A percentile compares a stretch with the other conserved stretches of the same genome.
Conservation (phyloP, 1,140 invertebrate species). For the Camponotus pennsylvanicus region DNA sequence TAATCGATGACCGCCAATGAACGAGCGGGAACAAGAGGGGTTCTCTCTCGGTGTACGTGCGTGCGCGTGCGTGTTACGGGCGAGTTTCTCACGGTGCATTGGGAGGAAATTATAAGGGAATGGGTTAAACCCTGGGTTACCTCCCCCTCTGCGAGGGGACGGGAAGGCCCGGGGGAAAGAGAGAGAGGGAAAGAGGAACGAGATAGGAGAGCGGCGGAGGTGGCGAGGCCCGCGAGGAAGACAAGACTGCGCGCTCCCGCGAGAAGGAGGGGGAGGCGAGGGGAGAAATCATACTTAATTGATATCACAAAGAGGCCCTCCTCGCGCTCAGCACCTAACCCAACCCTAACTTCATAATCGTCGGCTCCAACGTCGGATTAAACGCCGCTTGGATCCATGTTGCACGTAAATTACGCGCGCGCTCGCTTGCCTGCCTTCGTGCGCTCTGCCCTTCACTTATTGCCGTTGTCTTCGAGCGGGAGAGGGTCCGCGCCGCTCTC, state of each 20-base stretch:
- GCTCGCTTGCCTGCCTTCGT: conserved; percentile 67
- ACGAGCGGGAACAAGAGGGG: conserved; percentile 4
- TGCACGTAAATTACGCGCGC: conserved; percentile 80
- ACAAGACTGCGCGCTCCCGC: conserved; percentile 19
- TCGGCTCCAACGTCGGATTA: conserved; percentile 77
- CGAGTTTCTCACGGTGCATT: conserved; percentile 86
- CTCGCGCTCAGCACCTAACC: conserved; percentile 72
- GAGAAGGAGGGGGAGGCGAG: background rate
- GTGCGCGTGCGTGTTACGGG: conserved; percentile 83
- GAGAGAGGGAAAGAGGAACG: conserved; percentile 55
- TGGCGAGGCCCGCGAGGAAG: conserved; percentile 30
- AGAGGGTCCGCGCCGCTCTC: conserved; percentile 46
- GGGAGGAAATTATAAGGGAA: conserved; percentile 85
- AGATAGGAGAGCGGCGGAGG: background rate
- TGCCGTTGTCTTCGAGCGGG: conserved; percentile 76
- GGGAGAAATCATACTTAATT: conserved; percentile 83
- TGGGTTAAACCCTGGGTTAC: conserved; percentile 82
- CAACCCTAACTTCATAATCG: conserved; percentile 82
- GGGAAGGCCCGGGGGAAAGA: conserved; percentile 49
- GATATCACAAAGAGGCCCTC: conserved; percentile 82
- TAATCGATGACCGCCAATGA: conserved; percentile 70
- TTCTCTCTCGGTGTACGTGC: conserved; percentile 38
- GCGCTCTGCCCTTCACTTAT: conserved; percentile 77
- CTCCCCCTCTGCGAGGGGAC: conserved; percentile 67
- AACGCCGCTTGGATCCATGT: conserved; percentile 80